Base-by-base conservation (phyloP, 2,113 vertebrate species). In the Bungarus multicinctus region DNA sequence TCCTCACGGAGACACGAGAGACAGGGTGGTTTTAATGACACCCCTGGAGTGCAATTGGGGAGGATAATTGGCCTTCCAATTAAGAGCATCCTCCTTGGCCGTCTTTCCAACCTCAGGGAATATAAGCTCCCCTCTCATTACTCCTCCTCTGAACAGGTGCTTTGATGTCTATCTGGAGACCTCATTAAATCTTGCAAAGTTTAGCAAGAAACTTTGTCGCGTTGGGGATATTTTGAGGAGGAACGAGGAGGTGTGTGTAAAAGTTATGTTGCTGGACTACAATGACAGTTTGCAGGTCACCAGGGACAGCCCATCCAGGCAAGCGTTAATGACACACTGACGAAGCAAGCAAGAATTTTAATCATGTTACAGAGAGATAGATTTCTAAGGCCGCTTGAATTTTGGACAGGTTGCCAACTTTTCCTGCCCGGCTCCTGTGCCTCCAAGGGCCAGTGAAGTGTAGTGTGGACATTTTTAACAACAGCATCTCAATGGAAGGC, bases 171-270 rank as follows among this genome's bases (percentile, higher is more conserved):
- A 47, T 20, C 57, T 45, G 6, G 92, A 34, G 88, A 81, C 88
- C 88, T 93, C 92, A 90, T 93, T 93, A 93, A 60, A 52, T 64
- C 87, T 10, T 52, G 43, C 23, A 39, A 93, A 92, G 74, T 81
- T 93, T 86, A 45, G 89, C 14, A 52, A 23, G 45, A 93, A 93
- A 93, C 92, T 93, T 93, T 86, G 54, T 43, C 5, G 6, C 88
- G 0, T 30, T 93, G 88, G 92, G 92, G 54, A 53, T 89, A 39
- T 92, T 92, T 85, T 50, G 22, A 22, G 52, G 47, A 43, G 57
- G 1, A 1, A 34, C 23, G 0, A 27, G 27, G 4, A 20, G 52
- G 6, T 1, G 9, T 34, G 34, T 20, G 7, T 18, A 81, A 20
- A 81, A 81, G 18, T 18, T 22, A 7, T 81, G n/a, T 81, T 9